Conservation (phyloP, 2,113 vertebrate genomes). For the Sigmodon hispidus region DNA sequence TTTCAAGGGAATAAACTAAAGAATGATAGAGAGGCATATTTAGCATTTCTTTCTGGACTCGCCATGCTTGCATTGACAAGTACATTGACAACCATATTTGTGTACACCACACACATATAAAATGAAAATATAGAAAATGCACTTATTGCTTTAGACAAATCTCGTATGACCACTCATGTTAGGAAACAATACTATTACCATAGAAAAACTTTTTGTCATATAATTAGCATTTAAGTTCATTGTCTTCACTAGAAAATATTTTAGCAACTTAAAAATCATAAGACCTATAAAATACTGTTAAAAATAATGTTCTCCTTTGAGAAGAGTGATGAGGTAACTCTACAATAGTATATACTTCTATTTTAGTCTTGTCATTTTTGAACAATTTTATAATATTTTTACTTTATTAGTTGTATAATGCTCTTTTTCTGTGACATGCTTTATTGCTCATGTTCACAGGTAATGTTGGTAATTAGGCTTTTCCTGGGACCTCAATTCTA, state of each 20-base stretch:
- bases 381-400: not conserved
- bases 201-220: not conserved
- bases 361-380: conserved; percentile 16
- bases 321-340: not conserved
- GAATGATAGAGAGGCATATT: not conserved
- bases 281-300: not conserved
- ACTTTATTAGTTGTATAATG: not conserved
- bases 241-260: not conserved
- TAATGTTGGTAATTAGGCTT: not conserved
- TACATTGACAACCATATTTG: too few species aligned
- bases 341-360: not conserved
- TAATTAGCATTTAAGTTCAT: not conserved
- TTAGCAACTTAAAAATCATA: not conserved
- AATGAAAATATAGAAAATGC: not conserved
- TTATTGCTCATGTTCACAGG: not conserved
- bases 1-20: too few species aligned
- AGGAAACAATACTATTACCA: not conserved
- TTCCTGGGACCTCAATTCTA: not conserved
- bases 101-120: too few species aligned
- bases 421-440: not conserved
- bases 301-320: not conserved
- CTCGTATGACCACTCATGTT: not conserved
- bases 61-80: too few species aligned
- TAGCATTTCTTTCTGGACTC: not conserved
- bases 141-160: not conserved